Percentiles rank a stretch among this genome's conserved stretches.
phyloP scores from a whole-genome alignment of 2,113 vertebrate species.

The Perca schrenkii region DNA sequence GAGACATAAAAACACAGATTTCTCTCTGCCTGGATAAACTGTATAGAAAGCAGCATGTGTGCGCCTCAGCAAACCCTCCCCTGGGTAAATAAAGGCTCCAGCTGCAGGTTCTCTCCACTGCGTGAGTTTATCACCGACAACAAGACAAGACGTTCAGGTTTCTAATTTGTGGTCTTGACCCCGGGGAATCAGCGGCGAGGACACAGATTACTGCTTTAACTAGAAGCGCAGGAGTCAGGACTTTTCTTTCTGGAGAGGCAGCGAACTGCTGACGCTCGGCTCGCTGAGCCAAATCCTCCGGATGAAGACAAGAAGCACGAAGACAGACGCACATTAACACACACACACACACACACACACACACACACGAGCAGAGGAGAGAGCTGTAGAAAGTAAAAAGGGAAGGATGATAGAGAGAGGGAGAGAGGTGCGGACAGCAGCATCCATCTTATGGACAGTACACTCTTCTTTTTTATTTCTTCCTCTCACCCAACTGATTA shows the following conservation, averaged over 20 bases:
- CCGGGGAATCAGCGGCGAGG: slow-evolving; percentile 22
- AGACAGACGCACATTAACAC: neutral
- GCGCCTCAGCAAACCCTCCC: slow-evolving; percentile 11
- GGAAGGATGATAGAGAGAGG: neutral
- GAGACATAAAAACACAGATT: neutral
- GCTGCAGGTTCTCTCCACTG: neutral
- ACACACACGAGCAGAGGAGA: neutral
- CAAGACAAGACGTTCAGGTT: slow-evolving; percentile 1
- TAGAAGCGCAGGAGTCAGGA: slow-evolving; percentile 52
- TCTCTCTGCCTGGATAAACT: neutral
- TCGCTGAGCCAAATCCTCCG: neutral
- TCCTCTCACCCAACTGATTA: neutral
- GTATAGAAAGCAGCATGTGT: slow-evolving; percentile 14
- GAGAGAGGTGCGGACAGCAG: slow-evolving; percentile 15
- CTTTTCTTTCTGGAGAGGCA: slow-evolving; percentile 47
- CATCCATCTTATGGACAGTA: slow-evolving; percentile 25
- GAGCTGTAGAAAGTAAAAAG: neutral
- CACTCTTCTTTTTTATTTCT: neutral
- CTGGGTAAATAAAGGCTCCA: slow-evolving; percentile 6
- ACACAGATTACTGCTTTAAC: slow-evolving; percentile 44
- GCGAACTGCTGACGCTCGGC: slow-evolving; percentile 48
- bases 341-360: neutral
- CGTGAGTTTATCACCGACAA: slow-evolving; percentile 33
- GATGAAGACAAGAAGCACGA: slow-evolving; percentile 20
- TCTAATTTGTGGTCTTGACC: slow-evolving; percentile 42